Conservation (phyloP, 2,888 invertebrate species). For the Amiota minor region DNA sequence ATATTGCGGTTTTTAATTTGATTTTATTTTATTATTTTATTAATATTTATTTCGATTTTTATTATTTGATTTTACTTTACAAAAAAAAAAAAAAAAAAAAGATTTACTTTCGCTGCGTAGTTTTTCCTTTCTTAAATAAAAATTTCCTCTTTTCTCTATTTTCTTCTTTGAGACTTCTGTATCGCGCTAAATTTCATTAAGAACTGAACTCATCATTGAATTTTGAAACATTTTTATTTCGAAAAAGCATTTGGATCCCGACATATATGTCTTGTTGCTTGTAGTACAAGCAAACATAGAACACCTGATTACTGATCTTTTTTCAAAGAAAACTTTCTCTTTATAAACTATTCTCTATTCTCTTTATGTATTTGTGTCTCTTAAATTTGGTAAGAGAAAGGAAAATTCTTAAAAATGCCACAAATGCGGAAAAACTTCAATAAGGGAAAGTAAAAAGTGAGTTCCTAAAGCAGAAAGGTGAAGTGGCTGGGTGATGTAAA, state of each 20-base stretch:
- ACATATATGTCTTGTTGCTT: not conserved
- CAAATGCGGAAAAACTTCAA: slow-evolving; percentile 37
- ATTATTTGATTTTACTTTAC: slow-evolving; percentile 46
- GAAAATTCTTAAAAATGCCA: slow-evolving; percentile 11
- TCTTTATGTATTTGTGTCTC: not conserved
- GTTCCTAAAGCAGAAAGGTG: too few species aligned
- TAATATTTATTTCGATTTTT: slow-evolving; percentile 27
- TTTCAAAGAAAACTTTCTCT: slow-evolving; percentile 13
- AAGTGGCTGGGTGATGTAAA: too few species aligned
- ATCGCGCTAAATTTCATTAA: slow-evolving; percentile 59
- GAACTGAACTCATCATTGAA: slow-evolving; percentile 54
- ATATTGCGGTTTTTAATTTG: slow-evolving; percentile 38
- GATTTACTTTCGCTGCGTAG: slow-evolving; percentile 11
- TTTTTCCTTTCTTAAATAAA: not conserved
- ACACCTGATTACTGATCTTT: too few species aligned
- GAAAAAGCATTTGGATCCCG: slow-evolving; percentile 43
- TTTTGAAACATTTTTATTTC: slow-evolving; percentile 63
- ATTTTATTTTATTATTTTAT: slow-evolving; percentile 38
- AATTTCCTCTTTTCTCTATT: slow-evolving; percentile 37
- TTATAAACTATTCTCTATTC: not conserved
- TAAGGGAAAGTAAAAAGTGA: slow-evolving; percentile 2
- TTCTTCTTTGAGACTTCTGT: slow-evolving; percentile 41
- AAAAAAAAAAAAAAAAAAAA: slow-evolving; percentile 6
- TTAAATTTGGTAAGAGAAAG: not conserved
- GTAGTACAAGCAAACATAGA: not conserved